Base-by-base conservation (phyloP, 1,140 invertebrate genomes). In the Temnothorax nylanderi region DNA sequence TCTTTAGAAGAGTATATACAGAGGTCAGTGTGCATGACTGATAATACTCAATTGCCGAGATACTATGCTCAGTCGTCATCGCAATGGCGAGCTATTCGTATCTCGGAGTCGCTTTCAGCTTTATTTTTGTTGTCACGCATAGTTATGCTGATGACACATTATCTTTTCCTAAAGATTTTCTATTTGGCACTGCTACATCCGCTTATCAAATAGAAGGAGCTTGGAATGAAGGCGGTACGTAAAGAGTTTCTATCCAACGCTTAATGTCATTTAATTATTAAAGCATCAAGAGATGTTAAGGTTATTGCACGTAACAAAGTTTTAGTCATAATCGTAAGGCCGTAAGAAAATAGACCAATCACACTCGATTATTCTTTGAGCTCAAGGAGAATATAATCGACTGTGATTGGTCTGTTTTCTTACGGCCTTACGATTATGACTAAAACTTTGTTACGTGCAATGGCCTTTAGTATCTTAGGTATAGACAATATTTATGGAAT, bases 181-280 rank as follows among this genome's bases (percentile, higher is more conserved):
- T 95, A 72, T 96, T 96, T 87, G 96, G 96, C 41, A 92, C 95
- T 16, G 95, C 96, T 0, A 95, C 96, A 0, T 94, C 96, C 0
- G 93, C 96, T 2, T 97, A 97, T 93, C 97, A 97, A 95, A 96
- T 97, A 47, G 97, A 97, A 95, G 97, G 97, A 58, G 97, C 93
- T n/a, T 97, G 97, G 97, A 96, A 97, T 93, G 95, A 92, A 88
- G 96, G 96, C 93, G 97, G 96, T 96, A 93, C 1, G 69, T 84
- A 60, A 37, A 60, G 3, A 71, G 18, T 44, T 47, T 75, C 2
- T 34, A 32, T 51, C 77, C 49, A 32, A 34, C 10, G 1, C n/a
- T 64, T 2, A 37, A 16, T 34, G n/a, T 69, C 21, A 69, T 32
- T n/a, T 34, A 67, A 80, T 65, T 18, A 11, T 67, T 44, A 0